Percentiles rank a stretch among this genome's conserved stretches.
phyloP scores from a whole-genome alignment of 1,140 invertebrate species.

The Drosophila orena region DNA sequence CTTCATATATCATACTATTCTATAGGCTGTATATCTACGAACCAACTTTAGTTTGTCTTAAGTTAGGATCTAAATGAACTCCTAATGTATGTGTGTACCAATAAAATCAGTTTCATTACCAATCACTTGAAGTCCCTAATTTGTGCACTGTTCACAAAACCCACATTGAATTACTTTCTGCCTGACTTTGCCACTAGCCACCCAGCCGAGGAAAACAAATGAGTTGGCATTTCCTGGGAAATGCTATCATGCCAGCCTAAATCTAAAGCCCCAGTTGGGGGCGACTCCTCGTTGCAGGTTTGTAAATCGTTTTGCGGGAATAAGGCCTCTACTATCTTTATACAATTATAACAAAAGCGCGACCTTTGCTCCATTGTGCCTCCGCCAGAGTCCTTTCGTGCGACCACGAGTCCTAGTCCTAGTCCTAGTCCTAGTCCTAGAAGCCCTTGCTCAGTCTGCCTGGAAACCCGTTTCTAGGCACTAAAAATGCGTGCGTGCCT shows the following conservation, averaged over 20 bases:
- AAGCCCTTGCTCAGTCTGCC: conserved; percentile 6
- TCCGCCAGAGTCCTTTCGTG: conserved; percentile 11
- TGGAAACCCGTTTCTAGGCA: conserved; percentile 34
- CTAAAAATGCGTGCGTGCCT: conserved; percentile 74
- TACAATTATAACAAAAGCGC: conserved; percentile 59
- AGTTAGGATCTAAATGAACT: no score
- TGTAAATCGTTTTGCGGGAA: conserved; percentile 31
- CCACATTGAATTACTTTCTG: conserved; percentile 5
- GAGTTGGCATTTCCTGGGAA: conserved; percentile 39
- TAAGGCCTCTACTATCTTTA: conserved; percentile 34
- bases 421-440: conserved; percentile 3
- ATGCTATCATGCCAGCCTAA: conserved; percentile 43
- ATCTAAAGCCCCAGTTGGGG: conserved; percentile 34
- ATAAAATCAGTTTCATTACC: background rate
- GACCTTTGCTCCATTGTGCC: conserved; percentile 45
- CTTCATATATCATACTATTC: no score
- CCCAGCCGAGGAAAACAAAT: conserved; percentile 25
- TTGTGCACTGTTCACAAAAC: background rate
- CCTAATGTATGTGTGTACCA: background rate
- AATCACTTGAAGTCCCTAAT: background rate
- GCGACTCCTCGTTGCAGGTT: conserved; percentile 28
- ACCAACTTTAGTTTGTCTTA: no score
- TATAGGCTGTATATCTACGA: no score
- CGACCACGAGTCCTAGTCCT: conserved; percentile 6
- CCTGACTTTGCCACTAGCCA: conserved; percentile 1